These are phyloP conservation scores for Lasioglossum morio DNA, from an alignment of 2,888 invertebrate genomes.

Conservation along the genomic window DNA sequence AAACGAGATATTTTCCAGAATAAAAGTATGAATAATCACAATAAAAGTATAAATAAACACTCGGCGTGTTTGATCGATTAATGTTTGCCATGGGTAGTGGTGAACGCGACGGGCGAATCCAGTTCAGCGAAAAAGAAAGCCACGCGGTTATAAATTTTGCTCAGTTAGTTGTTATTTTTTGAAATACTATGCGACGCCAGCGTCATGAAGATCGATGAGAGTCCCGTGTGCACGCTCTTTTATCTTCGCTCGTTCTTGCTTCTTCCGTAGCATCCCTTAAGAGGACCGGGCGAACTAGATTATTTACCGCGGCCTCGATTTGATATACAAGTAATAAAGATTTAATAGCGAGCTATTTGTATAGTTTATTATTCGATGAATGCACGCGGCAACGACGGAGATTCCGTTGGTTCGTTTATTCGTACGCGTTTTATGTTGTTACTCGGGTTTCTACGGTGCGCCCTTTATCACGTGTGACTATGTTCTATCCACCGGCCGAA, in stretches of 20 bases:
- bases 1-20: too few species aligned
- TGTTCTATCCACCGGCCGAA: slow-evolving; percentile 31
- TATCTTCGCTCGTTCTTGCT: background rate
- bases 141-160: background rate
- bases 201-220: background rate
- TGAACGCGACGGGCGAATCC: background rate
- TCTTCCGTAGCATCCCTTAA: background rate
- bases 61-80: background rate
- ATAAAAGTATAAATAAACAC: too few species aligned
- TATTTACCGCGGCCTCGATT: slow-evolving; percentile 33
- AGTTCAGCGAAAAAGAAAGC: background rate
- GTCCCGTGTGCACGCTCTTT: background rate
- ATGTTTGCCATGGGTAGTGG: too few species aligned
- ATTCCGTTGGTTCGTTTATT: slow-evolving; percentile 16
- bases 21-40: too few species aligned
- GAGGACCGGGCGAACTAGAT: slow-evolving; percentile 19
- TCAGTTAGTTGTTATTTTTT: background rate
- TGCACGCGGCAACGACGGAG: slow-evolving; percentile 24
- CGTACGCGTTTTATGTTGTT: slow-evolving; percentile 33
- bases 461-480: slow-evolving; percentile 42
- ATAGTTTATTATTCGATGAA: slow-evolving; percentile 44
- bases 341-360: slow-evolving; percentile 53
- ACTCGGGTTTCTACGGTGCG: slow-evolving; percentile 18
- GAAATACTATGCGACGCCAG: background rate
- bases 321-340: slow-evolving; percentile 54